Evolutionary conservation across 2,113 vertebrate genomes (phyloP).

Genomic region (Tringa solitaria): DNA sequence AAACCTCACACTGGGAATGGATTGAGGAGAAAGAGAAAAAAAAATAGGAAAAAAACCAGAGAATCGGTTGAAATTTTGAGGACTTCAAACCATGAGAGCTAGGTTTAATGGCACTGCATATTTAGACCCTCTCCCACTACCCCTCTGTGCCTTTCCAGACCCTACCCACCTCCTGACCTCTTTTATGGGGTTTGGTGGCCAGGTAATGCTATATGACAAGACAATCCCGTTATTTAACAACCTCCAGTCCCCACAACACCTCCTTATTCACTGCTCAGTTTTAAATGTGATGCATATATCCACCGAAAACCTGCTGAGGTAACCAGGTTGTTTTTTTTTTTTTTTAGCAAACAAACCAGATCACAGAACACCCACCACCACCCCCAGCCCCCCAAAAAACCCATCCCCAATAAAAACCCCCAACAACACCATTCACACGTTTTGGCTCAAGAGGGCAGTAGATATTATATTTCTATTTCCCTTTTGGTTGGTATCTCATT

Average conservation of each 20-base stretch:
- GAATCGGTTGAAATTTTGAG: constrained; percentile 20
- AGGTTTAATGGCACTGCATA: constrained; percentile 21
- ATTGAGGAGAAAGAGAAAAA: background rate
- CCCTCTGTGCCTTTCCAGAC: background rate
- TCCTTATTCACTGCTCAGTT: constrained; percentile 11
- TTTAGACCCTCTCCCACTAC: background rate
- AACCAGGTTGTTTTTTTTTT: background rate
- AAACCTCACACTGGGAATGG: background rate
- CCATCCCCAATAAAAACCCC: background rate
- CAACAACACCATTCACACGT: background rate
- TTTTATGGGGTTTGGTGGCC: background rate
- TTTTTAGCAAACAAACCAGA: background rate
- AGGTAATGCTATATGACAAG: background rate
- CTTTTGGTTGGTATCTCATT: constrained; percentile 32
- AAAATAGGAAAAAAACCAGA: background rate
- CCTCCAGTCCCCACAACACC: background rate
- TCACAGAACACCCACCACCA: background rate
- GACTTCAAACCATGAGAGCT: constrained; percentile 26
- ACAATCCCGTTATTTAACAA: background rate
- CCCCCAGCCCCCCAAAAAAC: background rate
- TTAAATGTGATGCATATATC: background rate
- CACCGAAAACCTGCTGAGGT: constrained; percentile 41
- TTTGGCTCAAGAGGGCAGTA: constrained; percentile 61
- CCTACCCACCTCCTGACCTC: background rate
- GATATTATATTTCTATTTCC: constrained; percentile 30